Evolutionary conservation across 2,888 invertebrate genomes (phyloP).

Genomic region (Silvanus unidentatus): DNA sequence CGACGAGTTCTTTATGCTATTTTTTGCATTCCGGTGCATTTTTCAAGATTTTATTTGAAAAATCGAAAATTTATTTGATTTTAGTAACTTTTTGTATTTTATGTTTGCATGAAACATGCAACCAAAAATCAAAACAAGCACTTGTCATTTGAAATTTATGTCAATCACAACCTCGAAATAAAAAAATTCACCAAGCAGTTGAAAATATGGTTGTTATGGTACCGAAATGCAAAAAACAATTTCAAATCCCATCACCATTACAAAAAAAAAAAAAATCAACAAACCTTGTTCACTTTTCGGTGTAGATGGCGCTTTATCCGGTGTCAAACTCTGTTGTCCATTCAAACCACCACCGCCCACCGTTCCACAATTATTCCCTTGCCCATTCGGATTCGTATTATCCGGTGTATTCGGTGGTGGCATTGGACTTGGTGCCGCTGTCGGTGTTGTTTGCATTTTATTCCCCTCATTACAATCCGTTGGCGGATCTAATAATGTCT

Average conservation of each 20-base stretch:
- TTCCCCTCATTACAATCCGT: constrained; percentile 49
- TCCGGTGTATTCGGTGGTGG: constrained; percentile 32
- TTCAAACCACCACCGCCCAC: constrained; percentile 10
- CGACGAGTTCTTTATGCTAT: too few species aligned
- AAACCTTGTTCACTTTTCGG: constrained; percentile 49
- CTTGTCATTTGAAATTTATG: too few species aligned
- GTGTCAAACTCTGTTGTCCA: constrained; percentile 22
- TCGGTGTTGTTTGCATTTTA: constrained; percentile 51
- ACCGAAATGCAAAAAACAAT: neutral
- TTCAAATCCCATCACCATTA: neutral
- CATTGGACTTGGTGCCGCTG: constrained; percentile 46
- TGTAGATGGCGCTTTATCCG: constrained; percentile 51
- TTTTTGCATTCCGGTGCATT: too few species aligned
- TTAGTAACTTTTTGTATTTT: too few species aligned
- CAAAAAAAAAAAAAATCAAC: neutral
- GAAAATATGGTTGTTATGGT: too few species aligned
- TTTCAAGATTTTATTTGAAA: too few species aligned
- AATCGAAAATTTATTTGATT: too few species aligned
- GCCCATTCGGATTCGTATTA: constrained; percentile 9
- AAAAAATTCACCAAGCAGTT: too few species aligned
- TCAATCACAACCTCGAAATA: too few species aligned
- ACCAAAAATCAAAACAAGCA: too few species aligned
- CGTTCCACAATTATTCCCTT: too few species aligned
- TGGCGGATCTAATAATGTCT: constrained; percentile 63
- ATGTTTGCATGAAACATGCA: too few species aligned